phyloP scores from a whole-genome alignment of 2,113 vertebrate species.

The Antennarius striatus region DNA sequence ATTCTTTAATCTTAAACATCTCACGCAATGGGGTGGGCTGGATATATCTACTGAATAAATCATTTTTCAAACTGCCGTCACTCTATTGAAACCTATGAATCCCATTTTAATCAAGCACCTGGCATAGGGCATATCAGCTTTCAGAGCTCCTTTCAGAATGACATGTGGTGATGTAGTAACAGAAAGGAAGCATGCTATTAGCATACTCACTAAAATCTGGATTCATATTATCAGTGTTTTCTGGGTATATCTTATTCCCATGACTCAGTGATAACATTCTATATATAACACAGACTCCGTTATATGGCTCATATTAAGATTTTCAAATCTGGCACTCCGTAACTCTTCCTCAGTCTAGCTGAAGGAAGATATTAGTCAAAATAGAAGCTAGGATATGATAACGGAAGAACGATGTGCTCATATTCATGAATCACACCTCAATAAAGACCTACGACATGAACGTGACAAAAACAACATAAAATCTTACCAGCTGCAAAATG shows the following conservation, averaged over 20 bases:
- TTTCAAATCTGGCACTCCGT: neutral
- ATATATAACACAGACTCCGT: neutral
- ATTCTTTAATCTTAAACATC: constrained; percentile 35
- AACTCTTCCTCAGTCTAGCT: neutral
- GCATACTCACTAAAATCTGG: constrained; percentile 21
- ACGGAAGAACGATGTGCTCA: too few species aligned
- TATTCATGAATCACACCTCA: constrained; percentile 34
- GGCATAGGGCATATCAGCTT: constrained; percentile 2
- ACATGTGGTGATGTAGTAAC: constrained; percentile 8
- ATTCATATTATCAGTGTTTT: neutral
- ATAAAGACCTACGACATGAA: constrained; percentile 28
- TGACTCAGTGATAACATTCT: neutral
- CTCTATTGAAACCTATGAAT: constrained; percentile 30
- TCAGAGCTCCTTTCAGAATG: constrained; percentile 19
- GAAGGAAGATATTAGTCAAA: too few species aligned
- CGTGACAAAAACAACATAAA: constrained; percentile 33
- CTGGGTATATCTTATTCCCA: constrained; percentile 6
- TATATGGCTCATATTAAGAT: neutral
- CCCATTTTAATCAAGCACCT: constrained; percentile 35
- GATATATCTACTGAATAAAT: constrained; percentile 31
- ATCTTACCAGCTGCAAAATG: constrained; percentile 57
- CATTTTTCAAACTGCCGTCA: constrained; percentile 15
- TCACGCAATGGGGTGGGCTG: constrained; percentile 15
- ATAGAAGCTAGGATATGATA: too few species aligned
- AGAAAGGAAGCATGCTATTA: constrained; percentile 9